phyloP scores from a whole-genome alignment of 2,888 invertebrate genomes.

The Pilophorus perplexus region DNA sequence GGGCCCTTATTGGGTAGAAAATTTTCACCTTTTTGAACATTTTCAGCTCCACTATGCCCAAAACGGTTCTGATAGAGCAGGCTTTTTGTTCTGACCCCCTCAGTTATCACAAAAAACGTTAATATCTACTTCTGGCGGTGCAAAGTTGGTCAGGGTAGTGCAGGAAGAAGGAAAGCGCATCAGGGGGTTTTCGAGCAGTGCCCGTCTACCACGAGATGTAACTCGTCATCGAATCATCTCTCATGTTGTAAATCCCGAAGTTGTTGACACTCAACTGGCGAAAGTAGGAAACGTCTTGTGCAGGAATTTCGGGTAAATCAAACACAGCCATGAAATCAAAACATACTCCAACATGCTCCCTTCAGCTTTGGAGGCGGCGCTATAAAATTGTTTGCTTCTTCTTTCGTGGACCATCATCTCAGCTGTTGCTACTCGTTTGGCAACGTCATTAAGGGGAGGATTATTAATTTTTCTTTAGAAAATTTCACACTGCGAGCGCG shows the following conservation, averaged over 20 bases:
- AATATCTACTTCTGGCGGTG: not conserved
- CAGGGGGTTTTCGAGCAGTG: not conserved
- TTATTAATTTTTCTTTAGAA: not conserved
- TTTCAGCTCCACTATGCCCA: not conserved
- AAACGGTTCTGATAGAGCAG: not conserved
- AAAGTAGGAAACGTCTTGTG: conserved; percentile 4
- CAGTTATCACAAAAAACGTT: too few species aligned
- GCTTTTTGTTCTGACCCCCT: not conserved
- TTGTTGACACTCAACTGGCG: conserved; percentile 9
- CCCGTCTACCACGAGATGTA: not conserved
- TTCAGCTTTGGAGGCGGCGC: not conserved
- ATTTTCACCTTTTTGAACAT: conserved; percentile 3
- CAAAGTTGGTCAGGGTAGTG: not conserved
- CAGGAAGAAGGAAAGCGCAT: not conserved
- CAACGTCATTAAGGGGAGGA: not conserved
- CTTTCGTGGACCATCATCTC: not conserved
- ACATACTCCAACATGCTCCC: not conserved
- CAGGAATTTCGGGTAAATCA: not conserved
- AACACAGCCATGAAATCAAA: not conserved
- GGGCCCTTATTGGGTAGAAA: too few species aligned
- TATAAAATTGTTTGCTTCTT: not conserved
- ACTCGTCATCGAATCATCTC: not conserved
- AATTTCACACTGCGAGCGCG: not conserved
- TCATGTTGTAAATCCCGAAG: not conserved
- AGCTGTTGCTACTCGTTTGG: not conserved